These are phyloP conservation scores for Cancer borealis DNA, from an alignment of 2,888 invertebrate genomes.

Conservation along the genomic window DNA sequence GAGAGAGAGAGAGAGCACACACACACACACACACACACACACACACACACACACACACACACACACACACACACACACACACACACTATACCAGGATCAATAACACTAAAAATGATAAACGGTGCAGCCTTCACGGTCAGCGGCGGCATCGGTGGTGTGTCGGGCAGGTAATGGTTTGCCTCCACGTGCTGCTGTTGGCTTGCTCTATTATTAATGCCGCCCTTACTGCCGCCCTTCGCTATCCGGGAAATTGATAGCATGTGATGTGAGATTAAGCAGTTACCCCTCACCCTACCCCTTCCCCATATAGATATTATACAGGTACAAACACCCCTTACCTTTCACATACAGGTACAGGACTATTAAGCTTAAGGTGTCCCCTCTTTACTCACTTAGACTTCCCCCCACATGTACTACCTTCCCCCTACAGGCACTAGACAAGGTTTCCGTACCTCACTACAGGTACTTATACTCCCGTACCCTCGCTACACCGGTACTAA, in stretches of 20 bases:
- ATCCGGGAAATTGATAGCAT: not conserved
- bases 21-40: not conserved
- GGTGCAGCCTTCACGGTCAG: not conserved
- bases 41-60: not conserved
- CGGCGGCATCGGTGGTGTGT: not conserved
- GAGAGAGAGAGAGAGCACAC: not conserved
- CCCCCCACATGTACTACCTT: too few species aligned
- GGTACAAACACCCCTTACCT: not conserved
- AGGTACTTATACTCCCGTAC: not conserved
- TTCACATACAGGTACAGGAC: not conserved
- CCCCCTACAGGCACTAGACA: too few species aligned
- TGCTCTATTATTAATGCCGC: not conserved
- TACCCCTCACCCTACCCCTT: not conserved
- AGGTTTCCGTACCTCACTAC: too few species aligned
- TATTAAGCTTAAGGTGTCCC: too few species aligned
- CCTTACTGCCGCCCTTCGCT: not conserved
- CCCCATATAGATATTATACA: not conserved
- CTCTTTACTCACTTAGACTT: too few species aligned
- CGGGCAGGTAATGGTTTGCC: not conserved
- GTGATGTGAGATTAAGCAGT: not conserved
- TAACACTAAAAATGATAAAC: not conserved
- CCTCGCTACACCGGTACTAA: not conserved
- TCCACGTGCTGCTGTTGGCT: not conserved
- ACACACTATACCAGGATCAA: not conserved
- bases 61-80: conserved; percentile 20